Base-by-base conservation (phyloP, 1,140 invertebrate species). In the Liolophura sinensis region DNA sequence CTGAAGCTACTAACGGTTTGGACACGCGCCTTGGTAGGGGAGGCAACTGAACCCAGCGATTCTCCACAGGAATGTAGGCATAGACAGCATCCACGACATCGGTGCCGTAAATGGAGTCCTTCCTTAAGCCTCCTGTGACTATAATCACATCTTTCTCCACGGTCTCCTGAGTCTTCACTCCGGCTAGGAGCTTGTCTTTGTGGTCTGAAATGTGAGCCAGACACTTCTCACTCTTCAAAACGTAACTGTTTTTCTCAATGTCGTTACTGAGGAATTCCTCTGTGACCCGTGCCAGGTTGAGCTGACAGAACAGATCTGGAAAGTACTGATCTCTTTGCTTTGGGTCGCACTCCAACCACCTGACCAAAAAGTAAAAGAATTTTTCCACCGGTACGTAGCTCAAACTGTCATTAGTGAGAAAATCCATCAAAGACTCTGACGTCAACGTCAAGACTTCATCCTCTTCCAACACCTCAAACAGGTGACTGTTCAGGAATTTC, bases 1-100 rank as follows among this genome's bases (percentile, higher is more conserved):
- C 63, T 50, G 65, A 69, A 9, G 73, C 69, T 24, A 74, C 50
- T 11, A 75, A 20, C 1, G 73, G 74, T 12, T 62, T 59, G 25
- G 60, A 55, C 63, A 78, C 76, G n/a, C 68, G 59, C 51, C 67
- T 68, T 15, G 78, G 78, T 47, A 80, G 49, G 22, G 75, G 69
- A 20, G 77, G 68, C 22, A 80, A 64, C 65, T 74, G 69, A 31
- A 69, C 71, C 77, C 77, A 80, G 15, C 74, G 62, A 48, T 76
- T 68, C 54, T 80, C 78, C 14, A 60, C 68, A 14, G 76, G 67
- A 12, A 80, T 58, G 60, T 76, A 80, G 12, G 74, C 77, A 62
- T 70, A 75, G 7, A 76, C 40, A 62, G 68, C 62, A 59, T 68
- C 72, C 12, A 72, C 62, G n/a, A 73, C 64, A 22, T 68, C 69